Evolutionary conservation across 1,140 invertebrate species (phyloP), one percentile per base, ranked within the genome.

Genomic region (Procambarus virginalis): DNA sequence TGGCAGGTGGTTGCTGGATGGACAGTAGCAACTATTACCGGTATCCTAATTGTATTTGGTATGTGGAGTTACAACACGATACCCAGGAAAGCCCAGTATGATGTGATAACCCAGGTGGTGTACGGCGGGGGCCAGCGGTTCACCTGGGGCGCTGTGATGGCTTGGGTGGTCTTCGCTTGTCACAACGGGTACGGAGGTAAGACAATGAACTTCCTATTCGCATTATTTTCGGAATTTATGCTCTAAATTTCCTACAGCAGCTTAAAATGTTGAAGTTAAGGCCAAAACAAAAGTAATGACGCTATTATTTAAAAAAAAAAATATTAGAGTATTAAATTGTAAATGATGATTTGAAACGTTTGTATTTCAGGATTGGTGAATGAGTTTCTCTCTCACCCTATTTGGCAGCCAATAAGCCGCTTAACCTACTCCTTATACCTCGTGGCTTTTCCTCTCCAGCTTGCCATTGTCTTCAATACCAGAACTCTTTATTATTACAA

Each of bases 351-450:
- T 1, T 9, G 8, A 55, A 1, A 12, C 17, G 60, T 64, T 64
- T 64, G 17, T 17, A 12, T 64, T 76, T 17, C 81, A 89, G 87
- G 80, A 90, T 93, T 95, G 51, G 96, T 97, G 45, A 95, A 96
- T 83, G 95, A 95, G 0, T 94, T 98, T 45, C 94, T 99, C 34
- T 97, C 97, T 0, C 97, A 97, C 93, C 95, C 95, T 68, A 95
- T 96, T 0, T 95, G 97, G 70, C 95, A 97, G 92, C 97, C 98
- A 0, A 94, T 98, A n/a, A 97, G 97, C 91, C 95, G 97, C 81
- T 95, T 99, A 60, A 98, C 97, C 2, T 99, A 98, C 94, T 97
- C 97, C 93, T 96, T 97, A 10, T 99, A 98, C 93, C 95, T 99
- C 48, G 95, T 98, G 17, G 98, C 99, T 94, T 48, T 92, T 2